Evolutionary conservation across 2,113 vertebrate species (phyloP).

Genomic region (Etheostoma cragini): DNA sequence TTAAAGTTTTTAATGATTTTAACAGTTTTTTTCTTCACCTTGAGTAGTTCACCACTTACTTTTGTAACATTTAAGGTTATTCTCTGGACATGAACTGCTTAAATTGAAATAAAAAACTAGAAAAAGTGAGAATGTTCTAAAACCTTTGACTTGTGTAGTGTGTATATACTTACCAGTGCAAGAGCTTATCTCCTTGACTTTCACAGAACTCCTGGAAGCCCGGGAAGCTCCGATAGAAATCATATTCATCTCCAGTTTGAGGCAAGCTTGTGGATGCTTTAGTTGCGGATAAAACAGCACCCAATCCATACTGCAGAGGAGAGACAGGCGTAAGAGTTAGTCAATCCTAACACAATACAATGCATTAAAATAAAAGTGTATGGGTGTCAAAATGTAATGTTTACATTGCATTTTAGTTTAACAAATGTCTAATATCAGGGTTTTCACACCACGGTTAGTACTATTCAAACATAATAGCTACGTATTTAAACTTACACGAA

Average conservation of each 20-base stretch:
- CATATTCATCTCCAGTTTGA: conserved; percentile 92
- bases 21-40: too few species aligned
- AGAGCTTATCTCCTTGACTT: conserved; percentile 88
- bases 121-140: too few species aligned
- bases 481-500: neutral
- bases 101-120: too few species aligned
- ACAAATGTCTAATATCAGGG: neutral
- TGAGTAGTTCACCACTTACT: too few species aligned
- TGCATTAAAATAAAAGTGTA: neutral
- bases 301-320: conserved; percentile 88
- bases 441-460: neutral
- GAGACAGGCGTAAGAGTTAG: neutral
- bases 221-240: conserved; percentile 95
- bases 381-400: neutral
- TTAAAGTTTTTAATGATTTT: too few species aligned
- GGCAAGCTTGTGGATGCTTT: conserved; percentile 91
- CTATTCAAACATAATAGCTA: neutral
- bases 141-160: too few species aligned
- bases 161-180: conserved; percentile 86
- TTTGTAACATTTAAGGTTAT: too few species aligned
- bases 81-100: too few species aligned
- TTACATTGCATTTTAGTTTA: neutral
- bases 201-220: conserved; percentile 92
- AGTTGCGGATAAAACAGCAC: conserved; percentile 90
- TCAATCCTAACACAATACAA: neutral